Evolutionary conservation across 2,797 vertebrate species (phyloP).

Genomic region (Xiphorhynchus erythropygius): DNA sequence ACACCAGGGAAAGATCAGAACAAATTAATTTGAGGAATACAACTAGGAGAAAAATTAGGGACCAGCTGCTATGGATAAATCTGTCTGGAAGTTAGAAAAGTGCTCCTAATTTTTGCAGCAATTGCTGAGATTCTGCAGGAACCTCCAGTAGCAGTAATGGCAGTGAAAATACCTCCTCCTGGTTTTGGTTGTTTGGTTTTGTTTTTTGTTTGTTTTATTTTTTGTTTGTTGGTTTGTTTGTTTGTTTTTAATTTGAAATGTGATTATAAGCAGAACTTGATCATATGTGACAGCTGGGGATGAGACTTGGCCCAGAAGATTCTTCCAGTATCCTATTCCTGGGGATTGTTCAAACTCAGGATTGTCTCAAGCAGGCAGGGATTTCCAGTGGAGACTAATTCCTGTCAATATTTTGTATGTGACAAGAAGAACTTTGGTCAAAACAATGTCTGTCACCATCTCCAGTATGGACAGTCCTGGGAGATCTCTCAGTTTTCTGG

Average conservation of each 20-base stretch:
- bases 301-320: neutral
- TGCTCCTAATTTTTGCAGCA: neutral
- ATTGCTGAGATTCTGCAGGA: neutral
- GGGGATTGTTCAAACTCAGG: neutral
- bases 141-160: rapidly evolving
- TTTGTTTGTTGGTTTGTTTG: too few relatives aligned
- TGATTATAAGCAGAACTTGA: neutral
- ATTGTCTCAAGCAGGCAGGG: neutral
- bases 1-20: neutral
- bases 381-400: neutral
- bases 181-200: neutral
- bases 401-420: neutral
- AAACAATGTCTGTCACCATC: neutral
- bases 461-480: neutral
- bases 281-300: neutral
- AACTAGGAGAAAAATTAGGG: neutral
- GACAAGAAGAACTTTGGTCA: neutral
- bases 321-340: neutral
- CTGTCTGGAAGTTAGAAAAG: neutral
- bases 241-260: neutral
- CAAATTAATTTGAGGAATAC: neutral
- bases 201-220: neutral
- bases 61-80: neutral
- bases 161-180: neutral
- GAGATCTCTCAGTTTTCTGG: neutral